Evolutionary conservation across 2,113 vertebrate genomes (phyloP).

Genomic region (Neogobius melanostomus): DNA sequence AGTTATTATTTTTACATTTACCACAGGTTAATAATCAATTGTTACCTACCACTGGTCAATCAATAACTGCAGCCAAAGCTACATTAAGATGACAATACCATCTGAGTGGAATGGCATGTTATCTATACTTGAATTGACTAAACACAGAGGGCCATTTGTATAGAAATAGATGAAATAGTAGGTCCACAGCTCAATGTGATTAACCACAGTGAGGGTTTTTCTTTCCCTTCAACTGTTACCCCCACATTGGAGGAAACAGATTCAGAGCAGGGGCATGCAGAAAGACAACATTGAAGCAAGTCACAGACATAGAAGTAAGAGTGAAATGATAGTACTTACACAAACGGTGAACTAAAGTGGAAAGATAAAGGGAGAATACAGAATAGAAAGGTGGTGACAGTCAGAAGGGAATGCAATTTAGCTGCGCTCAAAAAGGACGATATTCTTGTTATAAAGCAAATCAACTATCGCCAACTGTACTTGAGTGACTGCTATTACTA

Average conservation of each 20-base stretch:
- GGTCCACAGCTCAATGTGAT: constrained; percentile 51
- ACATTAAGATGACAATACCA: constrained; percentile 59
- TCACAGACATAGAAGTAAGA: constrained; percentile 71
- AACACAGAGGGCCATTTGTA: constrained; percentile 57
- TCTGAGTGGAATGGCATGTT: constrained; percentile 64
- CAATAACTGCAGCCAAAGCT: constrained; percentile 59
- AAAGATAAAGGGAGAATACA: constrained; percentile 81
- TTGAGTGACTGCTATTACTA: constrained; percentile 69
- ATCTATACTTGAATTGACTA: constrained; percentile 55
- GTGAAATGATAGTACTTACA: constrained; percentile 82
- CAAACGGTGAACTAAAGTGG: constrained; percentile 84
- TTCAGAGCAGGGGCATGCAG: constrained; percentile 63
- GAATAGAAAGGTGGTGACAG: constrained; percentile 83
- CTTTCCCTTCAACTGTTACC: constrained; percentile 47
- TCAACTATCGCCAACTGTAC: constrained; percentile 31
- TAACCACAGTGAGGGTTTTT: constrained; percentile 58
- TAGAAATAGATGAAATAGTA: constrained; percentile 58
- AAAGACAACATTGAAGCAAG: constrained; percentile 69
- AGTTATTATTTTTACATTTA: background rate
- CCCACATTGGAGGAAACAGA: constrained; percentile 55
- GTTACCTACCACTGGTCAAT: constrained; percentile 63
- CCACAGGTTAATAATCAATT: constrained; percentile 4
- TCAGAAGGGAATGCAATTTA: constrained; percentile 60
- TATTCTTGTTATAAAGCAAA: constrained; percentile 25
- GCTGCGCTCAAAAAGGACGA: constrained; percentile 29